Evolutionary conservation across 2,797 vertebrate genomes (phyloP).

Genomic region (Coregonus sp.): DNA sequence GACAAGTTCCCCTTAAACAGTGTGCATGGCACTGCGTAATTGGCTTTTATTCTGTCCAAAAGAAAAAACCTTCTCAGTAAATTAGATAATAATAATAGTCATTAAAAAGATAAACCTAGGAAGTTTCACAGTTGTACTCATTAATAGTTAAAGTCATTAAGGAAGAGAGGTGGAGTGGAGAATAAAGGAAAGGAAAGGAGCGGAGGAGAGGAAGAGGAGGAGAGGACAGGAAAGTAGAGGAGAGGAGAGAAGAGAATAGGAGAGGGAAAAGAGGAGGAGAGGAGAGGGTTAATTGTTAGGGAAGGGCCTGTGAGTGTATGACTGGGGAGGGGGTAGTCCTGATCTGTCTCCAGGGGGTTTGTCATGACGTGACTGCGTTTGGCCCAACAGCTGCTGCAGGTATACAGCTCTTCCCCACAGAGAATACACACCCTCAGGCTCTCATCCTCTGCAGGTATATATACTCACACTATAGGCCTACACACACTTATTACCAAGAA

Average conservation of each 20-base stretch:
- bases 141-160: neutral
- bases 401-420: neutral
- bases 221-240: no score
- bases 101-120: neutral
- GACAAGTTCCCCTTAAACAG: constrained; percentile 27
- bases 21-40: constrained; percentile 28
- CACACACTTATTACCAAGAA: no score
- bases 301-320: neutral
- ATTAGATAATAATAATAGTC: constrained; percentile 12
- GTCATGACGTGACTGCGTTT: neutral
- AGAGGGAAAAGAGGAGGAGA: neutral
- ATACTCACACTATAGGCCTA: neutral
- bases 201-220: neutral
- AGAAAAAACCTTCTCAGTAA: constrained; percentile 31
- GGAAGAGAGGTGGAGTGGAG: neutral
- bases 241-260: neutral
- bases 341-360: constrained; percentile 6
- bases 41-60: constrained; percentile 33
- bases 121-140: neutral
- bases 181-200: neutral
- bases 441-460: neutral
- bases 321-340: neutral
- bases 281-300: neutral
- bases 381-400: constrained; percentile 7
- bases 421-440: neutral